These are phyloP conservation scores for Sitophilus oryzae DNA, from an alignment of 1,140 invertebrate species.

Conservation along the genomic window DNA sequence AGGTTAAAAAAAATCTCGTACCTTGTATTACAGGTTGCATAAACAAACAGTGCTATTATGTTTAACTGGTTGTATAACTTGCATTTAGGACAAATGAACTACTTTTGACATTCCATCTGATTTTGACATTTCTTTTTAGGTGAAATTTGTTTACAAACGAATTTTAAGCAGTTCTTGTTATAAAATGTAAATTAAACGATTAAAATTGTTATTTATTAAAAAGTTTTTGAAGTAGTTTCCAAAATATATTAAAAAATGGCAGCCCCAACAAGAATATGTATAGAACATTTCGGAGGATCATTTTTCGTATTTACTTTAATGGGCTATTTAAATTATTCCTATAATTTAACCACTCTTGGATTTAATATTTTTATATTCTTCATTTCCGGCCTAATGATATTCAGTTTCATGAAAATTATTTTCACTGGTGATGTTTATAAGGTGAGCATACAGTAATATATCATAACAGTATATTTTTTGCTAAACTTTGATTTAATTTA, in stretches of 20 bases:
- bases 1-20: too few relatives aligned
- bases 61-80: too few relatives aligned
- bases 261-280: constrained; percentile 1
- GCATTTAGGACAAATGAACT: too few relatives aligned
- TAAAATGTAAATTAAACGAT: too few relatives aligned
- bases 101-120: too few relatives aligned
- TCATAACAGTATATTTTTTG: neutral
- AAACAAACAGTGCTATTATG: too few relatives aligned
- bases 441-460: constrained; percentile 8
- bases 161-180: too few relatives aligned
- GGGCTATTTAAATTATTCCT: constrained; percentile 15
- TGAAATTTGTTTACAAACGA: too few relatives aligned
- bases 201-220: too few relatives aligned
- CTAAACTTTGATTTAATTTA: neutral
- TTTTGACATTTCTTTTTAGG: too few relatives aligned
- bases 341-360: constrained; percentile 11
- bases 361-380: constrained; percentile 16
- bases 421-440: constrained; percentile 14
- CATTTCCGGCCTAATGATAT: constrained; percentile 9
- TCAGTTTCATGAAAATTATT: constrained; percentile 9
- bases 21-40: too few relatives aligned
- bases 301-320: constrained; percentile 17
- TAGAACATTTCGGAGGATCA: constrained; percentile 11
- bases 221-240: too few relatives aligned
- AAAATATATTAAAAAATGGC: constrained; percentile 5